Base-by-base conservation (phyloP, 1,140 invertebrate species). In the Archegozetes longisetosus region DNA sequence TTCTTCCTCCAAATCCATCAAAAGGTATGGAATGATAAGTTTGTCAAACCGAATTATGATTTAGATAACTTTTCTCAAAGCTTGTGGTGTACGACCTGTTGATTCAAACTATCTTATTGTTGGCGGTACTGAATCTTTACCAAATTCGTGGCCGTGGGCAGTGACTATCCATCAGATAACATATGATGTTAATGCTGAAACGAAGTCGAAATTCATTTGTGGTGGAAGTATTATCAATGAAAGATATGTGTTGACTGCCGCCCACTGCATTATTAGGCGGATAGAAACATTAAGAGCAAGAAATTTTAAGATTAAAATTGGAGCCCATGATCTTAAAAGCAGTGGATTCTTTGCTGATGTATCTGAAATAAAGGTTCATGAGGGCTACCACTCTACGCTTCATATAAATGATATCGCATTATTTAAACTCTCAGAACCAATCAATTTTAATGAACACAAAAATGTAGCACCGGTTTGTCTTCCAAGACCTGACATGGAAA, bases 181-280 rank as follows among this genome's bases (percentile, higher is more conserved):
- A 17, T 58, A 61, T 46, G 28, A 58, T 20, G 26, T 28, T 3
- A 49, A 49, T 17, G n/a, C n/a, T 22, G 26, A 40, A n/a, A 3
- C 20, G 12, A 2, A 14, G 23, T 61, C 14, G 20, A 6, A 17
- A 17, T 52, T 58, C 64, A 74, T 76, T 49, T 84, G 82, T 62
- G 82, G 81, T 0, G 82, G 78, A 1, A 75, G 77, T 46, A 78
- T 84, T 58, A 74, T 83, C 23, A 72, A 70, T 9, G 60, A 72
- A 23, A 65, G 75, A 1, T 79, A 73, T 65, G 73, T 82, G 1
- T 13, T 83, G 2, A 81, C 81, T 0, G 82, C 82, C 0, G 81
- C 70, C 0, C 82, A 84, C 68, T 84, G 82, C 63, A 72, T 77
- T 20, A 70, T 70, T 3, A n/a, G 29, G 28, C 27, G 14, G 25